Evolutionary conservation across 2,888 invertebrate genomes (phyloP).

Genomic region (Aelia acuminata): DNA sequence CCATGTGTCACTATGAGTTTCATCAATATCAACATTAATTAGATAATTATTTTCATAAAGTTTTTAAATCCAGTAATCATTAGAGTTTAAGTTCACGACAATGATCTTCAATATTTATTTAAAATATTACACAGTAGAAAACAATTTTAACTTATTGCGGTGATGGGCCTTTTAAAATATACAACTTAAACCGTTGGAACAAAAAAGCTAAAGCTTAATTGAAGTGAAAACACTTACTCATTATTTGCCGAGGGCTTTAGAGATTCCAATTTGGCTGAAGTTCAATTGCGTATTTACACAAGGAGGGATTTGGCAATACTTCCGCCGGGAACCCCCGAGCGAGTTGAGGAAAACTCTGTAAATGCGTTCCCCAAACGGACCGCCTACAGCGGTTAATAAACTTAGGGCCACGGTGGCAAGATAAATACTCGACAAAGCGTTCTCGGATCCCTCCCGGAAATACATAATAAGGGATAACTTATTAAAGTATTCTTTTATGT

Average conservation of each 20-base stretch:
- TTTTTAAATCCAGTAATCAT: too few relatives aligned
- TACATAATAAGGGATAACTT: neutral
- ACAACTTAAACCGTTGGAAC: neutral
- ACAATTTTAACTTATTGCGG: neutral
- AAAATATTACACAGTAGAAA: too few relatives aligned
- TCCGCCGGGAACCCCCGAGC: neutral
- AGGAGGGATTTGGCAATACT: slow-evolving; percentile 4
- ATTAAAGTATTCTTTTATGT: neutral
- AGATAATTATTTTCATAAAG: too few relatives aligned
- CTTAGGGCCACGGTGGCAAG: neutral
- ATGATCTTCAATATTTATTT: too few relatives aligned
- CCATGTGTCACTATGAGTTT: too few relatives aligned
- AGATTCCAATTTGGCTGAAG: neutral
- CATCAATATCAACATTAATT: too few relatives aligned
- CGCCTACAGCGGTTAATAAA: neutral
- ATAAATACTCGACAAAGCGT: neutral
- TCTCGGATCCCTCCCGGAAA: neutral
- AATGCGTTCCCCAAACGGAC: neutral
- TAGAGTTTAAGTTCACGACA: too few relatives aligned
- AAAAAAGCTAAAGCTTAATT: neutral
- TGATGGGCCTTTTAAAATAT: neutral
- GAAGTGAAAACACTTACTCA: neutral
- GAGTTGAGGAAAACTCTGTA: neutral
- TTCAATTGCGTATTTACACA: neutral
- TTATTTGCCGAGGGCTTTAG: neutral